A percentile compares a stretch with the other conserved stretches of the same genome.
Evolutionary conservation across 2,797 vertebrate species (phyloP).

Genomic region (Macropodus opercularis): DNA sequence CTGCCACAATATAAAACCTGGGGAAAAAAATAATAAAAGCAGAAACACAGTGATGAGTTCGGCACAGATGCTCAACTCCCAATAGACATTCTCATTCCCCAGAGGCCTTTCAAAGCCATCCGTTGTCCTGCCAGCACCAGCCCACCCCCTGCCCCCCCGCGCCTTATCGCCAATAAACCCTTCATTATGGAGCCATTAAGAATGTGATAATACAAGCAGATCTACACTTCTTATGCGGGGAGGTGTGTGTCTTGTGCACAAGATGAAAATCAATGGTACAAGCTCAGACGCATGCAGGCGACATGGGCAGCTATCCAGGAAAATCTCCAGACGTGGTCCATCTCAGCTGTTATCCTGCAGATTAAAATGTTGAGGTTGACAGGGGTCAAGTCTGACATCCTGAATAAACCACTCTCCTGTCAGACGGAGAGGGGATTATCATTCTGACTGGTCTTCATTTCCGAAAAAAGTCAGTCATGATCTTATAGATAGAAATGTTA

Average conservation of each 20-base stretch:
- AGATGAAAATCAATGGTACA: conserved; percentile 51
- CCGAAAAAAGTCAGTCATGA: too few relatives aligned
- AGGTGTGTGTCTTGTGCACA: conserved; percentile 27
- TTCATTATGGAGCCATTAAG: conserved; percentile 82
- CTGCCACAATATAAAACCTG: conserved; percentile 62
- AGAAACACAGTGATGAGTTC: conserved; percentile 69
- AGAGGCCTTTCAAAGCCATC: conserved; percentile 63
- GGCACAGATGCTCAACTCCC: conserved; percentile 66
- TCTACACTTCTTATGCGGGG: conserved; percentile 45
- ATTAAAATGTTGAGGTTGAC: conserved; percentile 83
- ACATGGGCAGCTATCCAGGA: conserved; percentile 34
- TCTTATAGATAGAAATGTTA: too few relatives aligned
- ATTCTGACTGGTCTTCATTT: conserved; percentile 12
- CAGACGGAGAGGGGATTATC: conserved; percentile 31
- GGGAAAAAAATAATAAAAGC: conserved; percentile 47
- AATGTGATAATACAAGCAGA: conserved; percentile 80
- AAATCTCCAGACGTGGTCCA: conserved; percentile 48
- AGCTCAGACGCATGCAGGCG: conserved; percentile 24
- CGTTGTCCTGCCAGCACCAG: conserved; percentile 65
- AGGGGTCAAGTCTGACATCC: conserved; percentile 71
- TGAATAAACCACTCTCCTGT: conserved; percentile 59
- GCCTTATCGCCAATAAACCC: conserved; percentile 74
- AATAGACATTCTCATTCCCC: conserved; percentile 67
- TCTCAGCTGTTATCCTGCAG: conserved; percentile 79
- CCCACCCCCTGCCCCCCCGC: conserved; percentile 42